These are phyloP conservation scores for Zaprionus bogoriensis DNA, from an alignment of 2,888 invertebrate species.

Conservation along the genomic window DNA sequence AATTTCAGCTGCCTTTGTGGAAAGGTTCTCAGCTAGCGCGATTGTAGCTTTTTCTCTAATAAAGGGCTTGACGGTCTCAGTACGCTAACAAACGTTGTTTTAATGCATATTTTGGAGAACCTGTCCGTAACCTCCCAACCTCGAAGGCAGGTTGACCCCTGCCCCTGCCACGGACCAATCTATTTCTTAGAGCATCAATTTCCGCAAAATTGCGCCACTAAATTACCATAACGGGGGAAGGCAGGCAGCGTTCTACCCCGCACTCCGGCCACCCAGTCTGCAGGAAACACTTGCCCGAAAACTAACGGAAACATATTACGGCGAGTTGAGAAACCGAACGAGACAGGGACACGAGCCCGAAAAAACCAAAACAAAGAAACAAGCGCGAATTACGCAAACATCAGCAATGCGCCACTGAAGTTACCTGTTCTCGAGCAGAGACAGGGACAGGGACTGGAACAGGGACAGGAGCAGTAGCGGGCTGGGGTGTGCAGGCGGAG, in stretches of 20 bases:
- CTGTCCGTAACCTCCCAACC: not conserved
- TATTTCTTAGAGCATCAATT: conserved; percentile 75
- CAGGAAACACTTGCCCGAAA: conserved; percentile 20
- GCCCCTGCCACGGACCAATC: not conserved
- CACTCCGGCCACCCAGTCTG: not conserved
- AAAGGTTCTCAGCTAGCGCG: not conserved
- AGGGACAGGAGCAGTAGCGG: not conserved
- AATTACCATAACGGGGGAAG: conserved; percentile 79
- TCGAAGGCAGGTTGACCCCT: too few species aligned
- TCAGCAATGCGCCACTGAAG: conserved; percentile 73
- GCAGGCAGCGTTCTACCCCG: conserved; percentile 17
- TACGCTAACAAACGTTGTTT: too few species aligned
- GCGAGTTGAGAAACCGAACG: conserved; percentile 54
- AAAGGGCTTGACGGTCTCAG: not conserved
- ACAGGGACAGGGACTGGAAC: not conserved
- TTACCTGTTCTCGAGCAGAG: conserved; percentile 43
- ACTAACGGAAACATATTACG: conserved; percentile 66
- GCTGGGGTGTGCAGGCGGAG: too few species aligned
- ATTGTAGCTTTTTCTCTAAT: not conserved
- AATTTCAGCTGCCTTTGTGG: not conserved
- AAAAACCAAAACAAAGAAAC: conserved; percentile 32
- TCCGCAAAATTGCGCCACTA: conserved; percentile 79
- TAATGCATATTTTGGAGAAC: not conserved
- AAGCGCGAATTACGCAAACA: conserved; percentile 68
- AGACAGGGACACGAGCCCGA: conserved; percentile 27